A percentile compares a stretch with the other conserved stretches of the same genome.
phyloP scores from a whole-genome alignment of 2,797 vertebrate genomes.

The Mallotus villosus region DNA sequence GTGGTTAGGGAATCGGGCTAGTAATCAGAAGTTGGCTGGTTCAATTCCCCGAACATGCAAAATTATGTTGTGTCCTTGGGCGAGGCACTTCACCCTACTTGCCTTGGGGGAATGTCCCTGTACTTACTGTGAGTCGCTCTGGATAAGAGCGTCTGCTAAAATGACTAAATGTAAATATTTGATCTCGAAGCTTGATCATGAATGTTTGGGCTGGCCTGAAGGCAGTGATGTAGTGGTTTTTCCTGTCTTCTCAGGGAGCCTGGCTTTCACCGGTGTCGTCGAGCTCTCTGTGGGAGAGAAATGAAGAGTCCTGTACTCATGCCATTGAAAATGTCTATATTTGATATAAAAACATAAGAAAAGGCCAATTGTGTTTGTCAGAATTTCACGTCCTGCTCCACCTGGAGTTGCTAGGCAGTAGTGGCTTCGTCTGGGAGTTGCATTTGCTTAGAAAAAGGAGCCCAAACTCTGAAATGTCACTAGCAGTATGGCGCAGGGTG shows the following conservation, averaged over 20 bases:
- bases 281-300: not conserved
- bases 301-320: not conserved
- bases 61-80: too few relatives aligned
- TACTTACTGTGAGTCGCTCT: too few relatives aligned
- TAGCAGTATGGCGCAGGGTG: slow-evolving; percentile 11
- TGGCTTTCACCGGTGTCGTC: not conserved
- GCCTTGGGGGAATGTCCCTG: too few relatives aligned
- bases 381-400: slow-evolving; percentile 51
- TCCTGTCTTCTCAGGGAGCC: not conserved
- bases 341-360: not conserved
- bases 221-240: not conserved
- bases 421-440: slow-evolving; percentile 38
- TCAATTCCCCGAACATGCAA: too few relatives aligned
- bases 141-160: too few relatives aligned
- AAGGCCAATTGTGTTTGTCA: slow-evolving; percentile 40
- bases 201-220: not conserved
- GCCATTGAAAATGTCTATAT: not conserved
- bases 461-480: slow-evolving; percentile 39
- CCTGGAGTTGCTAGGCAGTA: slow-evolving; percentile 63
- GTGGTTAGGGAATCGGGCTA: too few relatives aligned
- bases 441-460: not conserved
- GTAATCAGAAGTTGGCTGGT: too few relatives aligned
- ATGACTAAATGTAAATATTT: too few relatives aligned
- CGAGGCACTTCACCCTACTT: too few relatives aligned
- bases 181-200: not conserved